These are phyloP conservation scores for Pachymerium ferrugineum DNA, from an alignment of 2,888 invertebrate genomes.

Conservation along the genomic window DNA sequence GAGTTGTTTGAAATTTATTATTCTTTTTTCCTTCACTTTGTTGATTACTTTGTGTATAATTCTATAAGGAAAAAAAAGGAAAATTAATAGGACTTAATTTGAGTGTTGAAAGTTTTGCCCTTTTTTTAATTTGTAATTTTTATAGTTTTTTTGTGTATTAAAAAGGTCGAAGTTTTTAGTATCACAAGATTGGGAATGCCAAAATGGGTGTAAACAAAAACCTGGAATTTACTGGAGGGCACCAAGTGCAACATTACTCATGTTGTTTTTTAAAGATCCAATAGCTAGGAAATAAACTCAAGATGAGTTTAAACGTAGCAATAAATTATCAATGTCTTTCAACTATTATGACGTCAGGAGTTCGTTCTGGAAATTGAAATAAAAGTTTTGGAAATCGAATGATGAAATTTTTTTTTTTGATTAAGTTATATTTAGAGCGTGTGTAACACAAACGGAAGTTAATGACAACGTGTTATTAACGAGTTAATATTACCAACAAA, in stretches of 20 bases:
- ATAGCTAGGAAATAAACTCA: neutral
- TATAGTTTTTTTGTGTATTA: neutral
- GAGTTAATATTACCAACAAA: no score
- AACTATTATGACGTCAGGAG: neutral
- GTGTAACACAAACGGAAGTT: no score
- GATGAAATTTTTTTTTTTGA: no score
- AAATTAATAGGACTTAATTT: neutral
- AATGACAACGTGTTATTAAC: no score
- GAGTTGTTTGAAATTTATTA: no score
- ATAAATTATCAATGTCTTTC: neutral
- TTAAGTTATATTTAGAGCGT: no score
- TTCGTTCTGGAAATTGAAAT: no score
- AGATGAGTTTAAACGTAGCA: neutral
- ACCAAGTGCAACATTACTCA: neutral
- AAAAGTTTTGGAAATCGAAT: no score
- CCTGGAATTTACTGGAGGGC: constrained; percentile 8
- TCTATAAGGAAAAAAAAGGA: no score
- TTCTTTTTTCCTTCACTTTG: neutral
- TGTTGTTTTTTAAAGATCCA: neutral
- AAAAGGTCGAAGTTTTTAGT: no score
- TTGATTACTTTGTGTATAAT: neutral
- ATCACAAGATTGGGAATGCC: neutral
- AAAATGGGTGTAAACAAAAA: constrained; percentile 1
- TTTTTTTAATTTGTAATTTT: neutral
- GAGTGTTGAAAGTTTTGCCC: no score